These are phyloP conservation scores for Chrosomus eos DNA, from an alignment of 2,797 vertebrate genomes.

Conservation along the genomic window DNA sequence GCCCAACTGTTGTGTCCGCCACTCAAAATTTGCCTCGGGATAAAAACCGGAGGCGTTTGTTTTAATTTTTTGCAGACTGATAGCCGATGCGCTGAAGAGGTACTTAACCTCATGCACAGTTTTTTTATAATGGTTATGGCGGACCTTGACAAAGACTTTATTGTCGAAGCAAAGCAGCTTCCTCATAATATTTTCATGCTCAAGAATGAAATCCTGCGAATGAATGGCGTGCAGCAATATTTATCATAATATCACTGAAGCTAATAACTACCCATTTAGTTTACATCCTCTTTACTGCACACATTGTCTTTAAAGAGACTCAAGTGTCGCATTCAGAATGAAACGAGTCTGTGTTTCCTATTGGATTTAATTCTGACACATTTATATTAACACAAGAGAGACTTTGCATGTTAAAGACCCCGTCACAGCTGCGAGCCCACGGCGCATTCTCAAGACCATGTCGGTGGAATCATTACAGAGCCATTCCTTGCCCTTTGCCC, in stretches of 20 bases:
- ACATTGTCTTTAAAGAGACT: slow-evolving; percentile 43
- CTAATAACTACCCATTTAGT: slow-evolving; percentile 43
- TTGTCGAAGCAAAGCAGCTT: slow-evolving; percentile 1
- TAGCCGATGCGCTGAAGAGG: slow-evolving; percentile 70
- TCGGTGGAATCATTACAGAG: slow-evolving; percentile 77
- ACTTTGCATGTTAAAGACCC: slow-evolving; percentile 67
- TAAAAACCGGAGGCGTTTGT: slow-evolving; percentile 68
- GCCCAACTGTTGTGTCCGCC: slow-evolving; percentile 70
- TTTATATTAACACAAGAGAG: slow-evolving; percentile 64
- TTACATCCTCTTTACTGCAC: slow-evolving; percentile 13
- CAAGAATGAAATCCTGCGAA: slow-evolving; percentile 16
- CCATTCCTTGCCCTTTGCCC: slow-evolving; percentile 81
- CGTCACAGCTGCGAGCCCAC: slow-evolving; percentile 70
- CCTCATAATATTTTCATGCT: slow-evolving; percentile 26
- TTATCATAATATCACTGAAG: slow-evolving; percentile 23
- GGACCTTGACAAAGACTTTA: slow-evolving; percentile 65
- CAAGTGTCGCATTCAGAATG: slow-evolving; percentile 37
- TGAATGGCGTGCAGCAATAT: slow-evolving; percentile 24
- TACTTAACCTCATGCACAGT: slow-evolving; percentile 76
- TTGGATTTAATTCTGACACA: slow-evolving; percentile 44
- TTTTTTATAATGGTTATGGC: slow-evolving; percentile 76
- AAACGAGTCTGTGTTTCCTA: slow-evolving; percentile 21
- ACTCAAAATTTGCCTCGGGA: slow-evolving; percentile 62
- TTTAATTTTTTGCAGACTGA: slow-evolving; percentile 64
- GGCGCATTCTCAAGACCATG: slow-evolving; percentile 78